Percentiles rank a stretch among this genome's conserved stretches.
phyloP scores from a whole-genome alignment of 2,797 vertebrate genomes.

The Myoxocephalus aenaeus region DNA sequence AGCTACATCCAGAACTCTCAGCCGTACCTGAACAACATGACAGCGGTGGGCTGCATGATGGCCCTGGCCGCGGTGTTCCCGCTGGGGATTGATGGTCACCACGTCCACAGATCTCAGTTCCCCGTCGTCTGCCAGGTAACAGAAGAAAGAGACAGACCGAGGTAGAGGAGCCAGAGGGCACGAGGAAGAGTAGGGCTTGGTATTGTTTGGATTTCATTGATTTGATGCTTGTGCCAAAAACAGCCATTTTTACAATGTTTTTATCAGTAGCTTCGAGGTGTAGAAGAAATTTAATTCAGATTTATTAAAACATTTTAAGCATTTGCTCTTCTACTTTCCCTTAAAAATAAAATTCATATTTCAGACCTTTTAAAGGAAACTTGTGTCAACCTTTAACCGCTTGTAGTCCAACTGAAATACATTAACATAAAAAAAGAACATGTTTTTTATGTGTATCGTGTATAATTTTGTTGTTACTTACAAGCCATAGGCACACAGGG shows the following conservation, averaged over 20 bases:
- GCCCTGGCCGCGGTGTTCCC: constrained; percentile 93
- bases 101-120: constrained; percentile 89
- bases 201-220: not conserved
- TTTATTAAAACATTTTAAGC: not conserved
- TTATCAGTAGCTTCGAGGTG: not conserved
- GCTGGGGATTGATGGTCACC: constrained; percentile 92
- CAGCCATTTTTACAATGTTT: not conserved
- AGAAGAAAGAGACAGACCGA: not conserved
- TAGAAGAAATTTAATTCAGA: not conserved
- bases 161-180: constrained; percentile 13
- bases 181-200: not conserved
- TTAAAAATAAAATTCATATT: not conserved
- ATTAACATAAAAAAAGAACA: not conserved
- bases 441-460: not conserved
- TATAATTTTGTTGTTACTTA: not conserved
- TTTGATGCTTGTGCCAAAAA: not conserved
- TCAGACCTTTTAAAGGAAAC: not conserved
- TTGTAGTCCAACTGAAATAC: not conserved
- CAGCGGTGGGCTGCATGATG: constrained; percentile 94
- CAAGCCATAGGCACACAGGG: not conserved
- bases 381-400: not conserved
- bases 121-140: constrained; percentile 95
- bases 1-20: constrained; percentile 98
- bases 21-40: constrained; percentile 97
- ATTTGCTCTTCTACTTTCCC: not conserved